Base-by-base conservation (phyloP, 1,140 invertebrate species). In the Brachionus rubens region DNA sequence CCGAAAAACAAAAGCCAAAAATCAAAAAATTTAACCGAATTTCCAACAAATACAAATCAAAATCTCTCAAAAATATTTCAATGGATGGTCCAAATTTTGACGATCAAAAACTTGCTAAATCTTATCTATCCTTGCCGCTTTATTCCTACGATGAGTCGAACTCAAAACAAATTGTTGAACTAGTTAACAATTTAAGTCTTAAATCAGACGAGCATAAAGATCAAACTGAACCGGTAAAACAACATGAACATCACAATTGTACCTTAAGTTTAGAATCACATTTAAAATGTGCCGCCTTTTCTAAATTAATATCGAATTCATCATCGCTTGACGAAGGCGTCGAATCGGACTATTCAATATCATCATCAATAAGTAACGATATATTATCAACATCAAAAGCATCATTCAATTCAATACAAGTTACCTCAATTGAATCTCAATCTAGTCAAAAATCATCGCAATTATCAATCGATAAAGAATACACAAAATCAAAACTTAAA, bases 361-460 rank as follows among this genome's bases (percentile, higher is more conserved):
- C 59, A 3, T 65, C 59, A 14, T 65, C 59, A 14, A 65, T 65
- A 14, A 65, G 59, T 24, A 65, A 65, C 26, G 59, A 65, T n/a
- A 10, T 65, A 7, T 24, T 65, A 24, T 65, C 59, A 7, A 43
- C 21, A n/a, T 65, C 59, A 43, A 65, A 43, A 10, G 14, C 33
- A 24, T 43, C 36, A 2, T 65, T 43, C 12, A 65, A 65, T 65
- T 65, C 59, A 10, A 28, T 65, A 3, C 59, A 65, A 65, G 21
- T 65, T 28, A 65, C 19, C 59, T 65, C 59, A 7, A 24, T 65
- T 19, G 59, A 65, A 46, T 65, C 59, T 43, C 59, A 65, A 65
- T 65, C 59, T 65, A 65, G 59, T 65, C 59, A 65, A 65, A 43
- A 43, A 65, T 65, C 59, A 1, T 65, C 59, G 21, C 40, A 65